Evolutionary conservation across 2,797 vertebrate species (phyloP), one percentile per base, ranked within the genome.

Genomic region (Clarias platycephalus): DNA sequence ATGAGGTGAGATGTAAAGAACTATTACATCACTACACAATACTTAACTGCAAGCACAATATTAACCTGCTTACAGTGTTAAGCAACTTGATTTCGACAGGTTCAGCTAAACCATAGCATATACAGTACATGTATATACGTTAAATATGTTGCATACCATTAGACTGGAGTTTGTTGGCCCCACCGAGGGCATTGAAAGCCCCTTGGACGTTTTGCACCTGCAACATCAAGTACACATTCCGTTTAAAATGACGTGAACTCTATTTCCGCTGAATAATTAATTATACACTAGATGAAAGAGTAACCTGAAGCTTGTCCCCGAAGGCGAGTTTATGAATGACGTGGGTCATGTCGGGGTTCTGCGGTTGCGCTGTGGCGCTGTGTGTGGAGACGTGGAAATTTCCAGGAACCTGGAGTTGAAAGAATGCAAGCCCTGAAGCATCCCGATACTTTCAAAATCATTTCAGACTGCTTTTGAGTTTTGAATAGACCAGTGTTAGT

Each of bases 341-440:
- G 60, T 99, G 98, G 86, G 97, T 98, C 98, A 99, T 99, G 91
- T 99, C 98, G 3, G 98, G 98, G 91, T 91, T 99, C 91, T 97
- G 95, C 28, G 98, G 98, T 93, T 99, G 98, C 1, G 97, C 97
- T 0, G 97, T 98, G 75, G 98, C 98, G 31, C 98, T 97, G 92
- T 99, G 98, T 0, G 98, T 99, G 0, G 98, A 99, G 89, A 99
- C 95, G 0, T 99, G 98, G 90, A 99, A 99, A 93, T 99, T 99
- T 88, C 98, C 98, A 0, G 98, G 98, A 79, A 99, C 98, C 98
- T 99, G 89, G 55, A 88, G 4, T 80, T 82, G 58, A 76, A 57
- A 82, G 28, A 86, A 71, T 3, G 55, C 49, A 78, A 84, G 5
- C n/a, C 63, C 16, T 68, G 28, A 71, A 64, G 22, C 37, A 63